A percentile compares a stretch with the other conserved stretches of the same genome.
Evolutionary conservation across 2,113 vertebrate genomes (phyloP).

Genomic region (Datnioides undecimradiatus): DNA sequence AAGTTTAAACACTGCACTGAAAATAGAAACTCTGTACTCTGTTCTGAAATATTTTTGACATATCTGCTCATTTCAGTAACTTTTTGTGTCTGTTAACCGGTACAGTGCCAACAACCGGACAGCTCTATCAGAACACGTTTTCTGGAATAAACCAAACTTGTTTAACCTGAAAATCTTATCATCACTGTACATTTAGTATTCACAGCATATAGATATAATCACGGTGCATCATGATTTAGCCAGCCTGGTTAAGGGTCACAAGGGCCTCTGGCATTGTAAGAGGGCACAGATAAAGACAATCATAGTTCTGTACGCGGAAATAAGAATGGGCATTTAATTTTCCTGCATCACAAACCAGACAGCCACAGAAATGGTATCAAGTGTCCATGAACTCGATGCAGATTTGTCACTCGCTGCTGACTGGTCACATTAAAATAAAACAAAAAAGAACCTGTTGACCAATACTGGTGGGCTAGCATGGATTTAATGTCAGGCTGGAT

Average conservation of each 20-base stretch:
- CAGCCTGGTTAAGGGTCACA: background rate
- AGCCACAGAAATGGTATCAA: background rate
- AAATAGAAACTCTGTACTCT: background rate
- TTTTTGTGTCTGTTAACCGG: background rate
- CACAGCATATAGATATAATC: background rate
- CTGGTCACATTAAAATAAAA: background rate
- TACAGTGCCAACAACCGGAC: no score
- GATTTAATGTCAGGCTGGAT: background rate
- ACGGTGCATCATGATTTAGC: background rate
- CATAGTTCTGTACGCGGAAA: background rate
- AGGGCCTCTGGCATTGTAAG: background rate
- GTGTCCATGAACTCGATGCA: background rate
- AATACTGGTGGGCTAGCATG: background rate
- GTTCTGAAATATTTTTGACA: background rate
- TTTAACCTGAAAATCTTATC: no score
- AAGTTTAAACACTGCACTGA: background rate
- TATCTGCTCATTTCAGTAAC: background rate
- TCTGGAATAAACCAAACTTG: background rate
- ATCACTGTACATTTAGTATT: conserved; percentile 14
- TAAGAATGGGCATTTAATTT: background rate
- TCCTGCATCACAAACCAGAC: background rate
- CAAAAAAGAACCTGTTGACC: background rate
- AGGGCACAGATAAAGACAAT: background rate
- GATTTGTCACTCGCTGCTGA: background rate
- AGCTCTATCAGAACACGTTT: background rate